Evolutionary conservation across 2,888 invertebrate species (phyloP), one percentile per base, ranked within the genome.

Genomic region (Thera britannica): DNA sequence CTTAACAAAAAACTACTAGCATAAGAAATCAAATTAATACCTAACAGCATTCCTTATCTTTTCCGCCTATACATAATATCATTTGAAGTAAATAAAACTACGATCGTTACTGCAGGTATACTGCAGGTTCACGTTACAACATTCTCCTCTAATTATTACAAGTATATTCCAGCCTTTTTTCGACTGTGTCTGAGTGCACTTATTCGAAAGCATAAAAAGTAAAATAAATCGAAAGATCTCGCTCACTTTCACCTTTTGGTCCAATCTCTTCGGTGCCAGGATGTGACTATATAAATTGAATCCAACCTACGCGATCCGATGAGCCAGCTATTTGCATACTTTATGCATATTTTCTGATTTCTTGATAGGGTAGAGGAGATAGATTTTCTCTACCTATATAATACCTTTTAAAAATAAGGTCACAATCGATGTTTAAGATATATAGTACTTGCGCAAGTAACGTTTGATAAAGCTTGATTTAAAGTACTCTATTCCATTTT

Each of bases 231-330:
- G 35, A 41, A 61, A 57, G 51, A 57, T 52, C 36, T 54, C 56
- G 49, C 56, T 61, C 61, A 66, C 66, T 66, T 66, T 66, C 66
- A 66, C 66, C 59, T 59, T 55, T 65, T 48, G 12, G 64, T 64
- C 58, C 58, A 59, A 65, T 59, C 65, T 66, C 61, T 49, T 56
- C 51, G 41, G 23, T 46, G 44, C n/a, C 60, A 60, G 48, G 64
- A 59, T 59, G 54, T 65, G 58, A 58, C 48, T 65, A 44, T 60
- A 54, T 48, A 58, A 65, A 60, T 60, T 55, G 60, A 65, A 65
- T 60, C 23, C 23, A 46, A 56, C 41, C 49, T 38, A 54, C 56
- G 49, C 46, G 23, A 60, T 51, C 23, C 59, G 59, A 59, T 55
- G 54, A 59, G 48, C 38, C n/a, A 44, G 57, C 6, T 49, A 58